phyloP scores from a whole-genome alignment of 2,797 vertebrate genomes.

The Tangara arthus region DNA sequence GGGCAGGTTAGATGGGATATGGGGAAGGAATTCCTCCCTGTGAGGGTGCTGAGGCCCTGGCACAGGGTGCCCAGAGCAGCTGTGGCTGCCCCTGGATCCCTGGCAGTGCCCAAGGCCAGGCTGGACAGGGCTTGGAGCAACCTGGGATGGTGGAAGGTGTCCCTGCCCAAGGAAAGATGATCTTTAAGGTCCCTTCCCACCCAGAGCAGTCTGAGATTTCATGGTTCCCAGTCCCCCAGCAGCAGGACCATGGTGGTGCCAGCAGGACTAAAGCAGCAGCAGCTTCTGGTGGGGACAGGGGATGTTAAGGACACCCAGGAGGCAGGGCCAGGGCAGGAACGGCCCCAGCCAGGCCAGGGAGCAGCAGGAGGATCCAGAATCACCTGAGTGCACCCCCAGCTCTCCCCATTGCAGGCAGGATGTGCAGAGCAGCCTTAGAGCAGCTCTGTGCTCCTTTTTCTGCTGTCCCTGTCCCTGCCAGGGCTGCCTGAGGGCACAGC shows the following conservation, averaged over 20 bases:
- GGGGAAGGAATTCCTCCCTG: fast-evolving
- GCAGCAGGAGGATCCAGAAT: background rate
- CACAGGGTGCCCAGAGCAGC: background rate
- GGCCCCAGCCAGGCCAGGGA: background rate
- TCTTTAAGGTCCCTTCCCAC: background rate
- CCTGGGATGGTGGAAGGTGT: background rate
- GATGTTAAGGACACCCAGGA: background rate
- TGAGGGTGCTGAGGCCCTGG: fast-evolving
- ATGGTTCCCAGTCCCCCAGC: fast-evolving
- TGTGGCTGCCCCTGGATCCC: background rate
- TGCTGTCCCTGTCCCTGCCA: background rate
- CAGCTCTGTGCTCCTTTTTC: background rate
- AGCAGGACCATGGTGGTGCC: background rate
- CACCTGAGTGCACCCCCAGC: background rate
- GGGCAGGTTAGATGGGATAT: fast-evolving
- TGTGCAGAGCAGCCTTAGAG: background rate
- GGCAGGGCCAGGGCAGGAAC: background rate
- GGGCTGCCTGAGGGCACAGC: background rate
- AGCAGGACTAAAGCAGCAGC: background rate
- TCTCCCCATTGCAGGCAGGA: background rate
- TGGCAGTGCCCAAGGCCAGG: background rate
- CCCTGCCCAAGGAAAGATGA: background rate
- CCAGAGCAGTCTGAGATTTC: background rate
- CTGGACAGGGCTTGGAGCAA: fast-evolving
- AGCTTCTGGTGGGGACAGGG: background rate